Percentiles rank a stretch among this genome's conserved stretches.
These are phyloP conservation scores for Dermolepida albohirtum DNA, from an alignment of 2,888 invertebrate genomes.

Conservation along the genomic window DNA sequence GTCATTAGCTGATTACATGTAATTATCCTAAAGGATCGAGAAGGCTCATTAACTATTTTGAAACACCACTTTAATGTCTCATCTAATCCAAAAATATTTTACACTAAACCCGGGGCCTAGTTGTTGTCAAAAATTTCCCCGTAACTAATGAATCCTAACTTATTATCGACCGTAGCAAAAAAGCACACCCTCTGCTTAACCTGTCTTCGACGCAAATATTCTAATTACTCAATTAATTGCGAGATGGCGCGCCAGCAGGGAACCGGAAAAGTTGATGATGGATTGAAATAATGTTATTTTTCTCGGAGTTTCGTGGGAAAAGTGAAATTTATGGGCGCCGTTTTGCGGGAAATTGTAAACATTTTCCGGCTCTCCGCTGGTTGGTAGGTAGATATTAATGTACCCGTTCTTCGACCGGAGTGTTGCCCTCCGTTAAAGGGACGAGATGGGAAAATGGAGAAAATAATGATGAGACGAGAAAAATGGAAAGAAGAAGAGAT, in stretches of 20 bases:
- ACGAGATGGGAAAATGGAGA: constrained; percentile 3
- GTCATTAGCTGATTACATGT: constrained; percentile 14
- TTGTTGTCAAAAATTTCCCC: constrained; percentile 4
- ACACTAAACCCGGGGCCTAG: constrained; percentile 4
- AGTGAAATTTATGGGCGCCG: constrained; percentile 13
- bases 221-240: constrained; percentile 23
- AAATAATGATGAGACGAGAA: constrained; percentile 15
- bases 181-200: constrained; percentile 2
- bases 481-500: constrained; percentile 9
- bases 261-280: constrained; percentile 21
- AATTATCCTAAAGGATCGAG: constrained; percentile 1
- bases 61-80: not conserved
- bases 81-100: constrained; percentile 27
- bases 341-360: constrained; percentile 26
- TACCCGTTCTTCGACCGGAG: constrained; percentile 13
- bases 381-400: constrained; percentile 27
- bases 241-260: not conserved
- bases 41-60: constrained; percentile 16
- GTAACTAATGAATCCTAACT: constrained; percentile 14
- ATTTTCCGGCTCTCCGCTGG: constrained; percentile 15
- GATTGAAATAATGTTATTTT: constrained; percentile 23
- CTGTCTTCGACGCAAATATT: constrained; percentile 3
- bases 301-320: constrained; percentile 11
- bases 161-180: not conserved
- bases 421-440: not conserved